Percentiles rank a stretch among this genome's conserved stretches.
These are phyloP conservation scores for Brachionus rotundiformis DNA, from an alignment of 1,140 invertebrate species.

Conservation along the genomic window DNA sequence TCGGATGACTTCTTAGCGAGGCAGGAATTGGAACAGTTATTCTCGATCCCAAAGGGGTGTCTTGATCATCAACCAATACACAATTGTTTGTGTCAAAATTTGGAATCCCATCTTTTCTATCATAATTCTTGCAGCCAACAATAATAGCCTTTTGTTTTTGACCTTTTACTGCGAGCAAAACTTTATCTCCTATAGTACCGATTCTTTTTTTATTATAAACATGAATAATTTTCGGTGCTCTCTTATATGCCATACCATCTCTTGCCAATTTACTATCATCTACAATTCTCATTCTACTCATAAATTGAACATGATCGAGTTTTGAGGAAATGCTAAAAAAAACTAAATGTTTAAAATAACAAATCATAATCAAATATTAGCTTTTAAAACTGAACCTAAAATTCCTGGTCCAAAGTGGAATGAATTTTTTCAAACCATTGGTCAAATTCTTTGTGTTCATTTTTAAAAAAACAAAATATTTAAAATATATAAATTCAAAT, in stretches of 20 bases:
- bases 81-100: slow-evolving; percentile 95
- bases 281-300: slow-evolving; percentile 47
- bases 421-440: background rate
- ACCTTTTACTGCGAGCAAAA: slow-evolving; percentile 92
- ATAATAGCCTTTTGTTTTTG: slow-evolving; percentile 93
- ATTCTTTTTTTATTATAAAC: slow-evolving; percentile 71
- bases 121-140: slow-evolving; percentile 82
- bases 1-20: slow-evolving; percentile 76
- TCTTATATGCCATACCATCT: slow-evolving; percentile 50
- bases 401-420: background rate
- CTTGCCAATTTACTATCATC: slow-evolving; percentile 47
- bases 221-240: slow-evolving; percentile 68
- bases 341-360: background rate
- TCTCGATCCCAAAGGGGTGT: slow-evolving; percentile 85
- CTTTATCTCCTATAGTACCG: slow-evolving; percentile 72
- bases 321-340: background rate
- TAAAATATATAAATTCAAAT: background rate
- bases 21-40: slow-evolving; percentile 92
- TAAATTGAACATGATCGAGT: slow-evolving; percentile 38
- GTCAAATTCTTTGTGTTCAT: background rate
- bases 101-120: slow-evolving; percentile 76
- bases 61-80: slow-evolving; percentile 90
- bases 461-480: background rate
- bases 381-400: background rate
- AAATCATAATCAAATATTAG: background rate